Evolutionary conservation across 2,888 invertebrate genomes (phyloP).

Genomic region (Dicranocentrus wangi): DNA sequence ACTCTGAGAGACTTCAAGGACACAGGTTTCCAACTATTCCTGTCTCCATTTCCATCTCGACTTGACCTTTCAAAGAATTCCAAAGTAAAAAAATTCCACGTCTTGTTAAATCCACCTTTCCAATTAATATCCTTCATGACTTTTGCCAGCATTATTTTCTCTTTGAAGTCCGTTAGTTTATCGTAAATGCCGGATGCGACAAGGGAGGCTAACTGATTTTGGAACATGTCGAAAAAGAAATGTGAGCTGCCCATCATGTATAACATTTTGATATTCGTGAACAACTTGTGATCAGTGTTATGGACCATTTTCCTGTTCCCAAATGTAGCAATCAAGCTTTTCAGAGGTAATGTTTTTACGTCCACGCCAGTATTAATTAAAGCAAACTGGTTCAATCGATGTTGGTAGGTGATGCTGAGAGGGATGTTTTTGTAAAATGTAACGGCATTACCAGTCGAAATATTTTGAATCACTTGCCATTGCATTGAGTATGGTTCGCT

Average conservation of each 20-base stretch:
- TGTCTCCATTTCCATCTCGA: too few species aligned
- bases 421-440: too few species aligned
- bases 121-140: too few species aligned
- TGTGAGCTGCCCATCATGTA: background rate
- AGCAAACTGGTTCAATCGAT: too few species aligned
- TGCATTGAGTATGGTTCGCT: background rate
- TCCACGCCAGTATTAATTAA: too few species aligned
- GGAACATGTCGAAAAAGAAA: background rate
- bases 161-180: background rate
- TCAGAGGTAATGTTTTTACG: too few species aligned
- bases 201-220: background rate
- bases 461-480: background rate
- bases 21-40: too few species aligned
- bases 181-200: background rate
- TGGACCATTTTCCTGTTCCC: background rate
- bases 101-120: background rate
- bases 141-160: background rate
- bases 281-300: background rate
- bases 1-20: too few species aligned
- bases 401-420: too few species aligned
- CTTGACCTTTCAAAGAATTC: too few species aligned
- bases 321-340: background rate
- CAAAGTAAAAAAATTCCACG: background rate
- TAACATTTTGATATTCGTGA: background rate
- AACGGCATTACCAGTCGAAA: background rate